Percentiles rank a stretch among this genome's conserved stretches.
Evolutionary conservation across 23 tunicate species (phyloP).

Genomic region (Ascidia mentula): DNA sequence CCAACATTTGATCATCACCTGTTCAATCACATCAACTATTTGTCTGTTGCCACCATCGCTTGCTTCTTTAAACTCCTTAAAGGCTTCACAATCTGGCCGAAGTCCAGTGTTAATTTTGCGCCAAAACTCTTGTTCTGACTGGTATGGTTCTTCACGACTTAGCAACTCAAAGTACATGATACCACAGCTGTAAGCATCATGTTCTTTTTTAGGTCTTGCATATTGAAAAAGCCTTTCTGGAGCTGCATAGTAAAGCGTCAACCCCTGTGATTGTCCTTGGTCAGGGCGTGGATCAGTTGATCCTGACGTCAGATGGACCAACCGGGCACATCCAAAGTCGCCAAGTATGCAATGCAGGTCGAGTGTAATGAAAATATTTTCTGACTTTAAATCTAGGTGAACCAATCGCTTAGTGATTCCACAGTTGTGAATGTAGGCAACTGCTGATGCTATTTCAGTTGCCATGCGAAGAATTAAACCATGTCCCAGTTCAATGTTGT

Average conservation of each 20-base stretch:
- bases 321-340: not conserved
- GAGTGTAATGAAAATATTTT: not conserved
- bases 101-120: not conserved
- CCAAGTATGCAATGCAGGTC: conserved; percentile 1
- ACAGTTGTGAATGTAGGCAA: not conserved
- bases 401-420: not conserved
- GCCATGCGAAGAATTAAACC: not conserved
- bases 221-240: not conserved
- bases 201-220: not conserved
- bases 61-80: not conserved
- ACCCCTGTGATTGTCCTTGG: not conserved
- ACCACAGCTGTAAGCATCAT: not conserved
- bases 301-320: not conserved
- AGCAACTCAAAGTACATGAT: not conserved
- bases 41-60: not conserved
- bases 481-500: not conserved
- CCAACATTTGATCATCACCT: not conserved
- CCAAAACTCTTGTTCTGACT: not conserved
- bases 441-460: not conserved
- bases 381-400: not conserved
- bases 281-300: not conserved
- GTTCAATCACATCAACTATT: not conserved
- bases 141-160: not conserved
- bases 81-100: not conserved
- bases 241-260: not conserved